Evolutionary conservation across 2,797 vertebrate genomes (phyloP).

Genomic region (Mormyrus proboscirostris): DNA sequence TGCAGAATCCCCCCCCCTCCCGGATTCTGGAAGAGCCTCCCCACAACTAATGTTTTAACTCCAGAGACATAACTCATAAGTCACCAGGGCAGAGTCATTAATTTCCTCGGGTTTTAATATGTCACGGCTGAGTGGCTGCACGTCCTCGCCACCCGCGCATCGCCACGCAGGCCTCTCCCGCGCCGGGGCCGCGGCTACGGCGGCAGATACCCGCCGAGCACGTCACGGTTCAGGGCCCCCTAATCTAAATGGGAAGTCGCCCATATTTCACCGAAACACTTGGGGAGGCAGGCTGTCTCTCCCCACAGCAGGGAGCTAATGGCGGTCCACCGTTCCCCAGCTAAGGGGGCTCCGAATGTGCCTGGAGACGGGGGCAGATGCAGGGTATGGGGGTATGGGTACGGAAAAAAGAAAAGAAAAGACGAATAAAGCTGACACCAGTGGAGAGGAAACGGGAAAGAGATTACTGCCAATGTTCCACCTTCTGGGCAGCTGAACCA

Average conservation of each 20-base stretch:
- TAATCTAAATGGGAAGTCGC: conserved; percentile 98
- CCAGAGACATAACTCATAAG: conserved; percentile 82
- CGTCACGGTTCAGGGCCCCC: conserved; percentile 96
- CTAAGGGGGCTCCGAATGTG: background rate
- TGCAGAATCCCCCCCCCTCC: conserved; percentile 35
- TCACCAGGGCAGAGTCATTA: conserved; percentile 86
- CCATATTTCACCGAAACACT: conserved; percentile 96
- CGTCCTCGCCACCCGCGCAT: conserved; percentile 74
- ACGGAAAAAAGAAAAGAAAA: background rate
- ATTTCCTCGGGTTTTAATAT: conserved; percentile 97
- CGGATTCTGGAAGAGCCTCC: conserved; percentile 49
- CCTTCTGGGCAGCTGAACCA: background rate
- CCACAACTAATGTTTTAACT: conserved; percentile 65
- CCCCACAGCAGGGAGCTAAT: conserved; percentile 57
- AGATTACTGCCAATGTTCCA: background rate
- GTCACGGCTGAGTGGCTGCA: conserved; percentile 89
- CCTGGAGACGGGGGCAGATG: conserved; percentile 33
- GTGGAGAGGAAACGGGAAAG: background rate
- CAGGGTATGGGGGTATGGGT: conserved; percentile 66
- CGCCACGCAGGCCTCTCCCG: conserved; percentile 52
- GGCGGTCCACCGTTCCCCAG: background rate
- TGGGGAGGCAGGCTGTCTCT: conserved; percentile 24
- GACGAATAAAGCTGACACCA: background rate
- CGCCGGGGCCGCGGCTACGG: conserved; percentile 65
- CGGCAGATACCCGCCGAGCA: conserved; percentile 88